phyloP scores from a whole-genome alignment of 2,888 invertebrate genomes.

The Platycnemis pennipes region DNA sequence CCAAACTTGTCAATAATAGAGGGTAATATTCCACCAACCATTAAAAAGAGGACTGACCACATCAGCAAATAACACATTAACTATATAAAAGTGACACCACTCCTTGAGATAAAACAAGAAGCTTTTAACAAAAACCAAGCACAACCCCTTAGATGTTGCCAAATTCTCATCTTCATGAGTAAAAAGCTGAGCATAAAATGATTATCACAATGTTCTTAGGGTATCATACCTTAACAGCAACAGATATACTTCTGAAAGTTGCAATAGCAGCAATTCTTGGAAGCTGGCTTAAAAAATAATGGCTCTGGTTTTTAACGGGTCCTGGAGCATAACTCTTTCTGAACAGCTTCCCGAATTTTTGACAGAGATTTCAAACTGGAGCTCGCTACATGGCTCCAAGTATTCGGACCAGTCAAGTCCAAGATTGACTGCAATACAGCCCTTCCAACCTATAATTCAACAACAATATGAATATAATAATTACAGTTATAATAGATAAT shows the following conservation, averaged over 20 bases:
- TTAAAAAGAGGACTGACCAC: no score
- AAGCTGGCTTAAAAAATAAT: neutral
- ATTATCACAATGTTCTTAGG: neutral
- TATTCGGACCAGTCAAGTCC: slow-evolving; percentile 90
- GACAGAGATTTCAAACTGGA: slow-evolving; percentile 88
- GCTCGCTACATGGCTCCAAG: slow-evolving; percentile 89
- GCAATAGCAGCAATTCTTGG: neutral
- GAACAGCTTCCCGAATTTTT: slow-evolving; percentile 82
- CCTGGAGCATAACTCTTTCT: slow-evolving; percentile 71
- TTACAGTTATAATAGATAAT: neutral
- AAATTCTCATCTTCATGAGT: neutral
- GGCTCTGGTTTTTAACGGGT: neutral
- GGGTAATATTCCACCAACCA: no score
- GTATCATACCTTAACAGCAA: neutral
- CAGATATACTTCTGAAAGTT: neutral
- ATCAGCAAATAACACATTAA: no score
- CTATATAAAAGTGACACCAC: no score
- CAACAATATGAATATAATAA: neutral
- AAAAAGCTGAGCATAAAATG: neutral
- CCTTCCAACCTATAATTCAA: slow-evolving; percentile 85
- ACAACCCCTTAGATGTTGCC: no score
- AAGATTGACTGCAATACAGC: slow-evolving; percentile 91
- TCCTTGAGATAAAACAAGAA: no score
- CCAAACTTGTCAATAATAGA: no score
- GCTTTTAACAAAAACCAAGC: no score